Evolutionary conservation across 2,797 vertebrate genomes (phyloP).

Genomic region (Lagorchestes hirsutus): DNA sequence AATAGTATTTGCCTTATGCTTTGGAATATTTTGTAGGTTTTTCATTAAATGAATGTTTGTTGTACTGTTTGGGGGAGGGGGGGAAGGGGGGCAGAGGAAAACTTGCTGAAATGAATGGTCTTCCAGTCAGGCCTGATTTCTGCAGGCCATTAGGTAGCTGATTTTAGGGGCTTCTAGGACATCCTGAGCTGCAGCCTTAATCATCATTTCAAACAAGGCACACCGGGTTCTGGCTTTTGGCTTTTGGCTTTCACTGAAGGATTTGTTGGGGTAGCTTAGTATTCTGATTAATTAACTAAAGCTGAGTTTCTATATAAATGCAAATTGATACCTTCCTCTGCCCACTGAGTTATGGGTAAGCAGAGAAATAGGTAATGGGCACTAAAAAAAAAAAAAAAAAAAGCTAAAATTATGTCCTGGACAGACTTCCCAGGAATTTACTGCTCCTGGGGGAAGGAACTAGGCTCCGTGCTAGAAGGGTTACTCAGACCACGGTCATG

Average conservation of each 20-base stretch:
- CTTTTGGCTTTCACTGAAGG: slow-evolving; percentile 35
- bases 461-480: neutral
- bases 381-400: neutral
- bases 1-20: neutral
- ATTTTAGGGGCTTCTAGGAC: neutral
- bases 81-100: neutral
- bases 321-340: slow-evolving; percentile 23
- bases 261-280: slow-evolving; percentile 55
- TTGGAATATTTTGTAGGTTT: neutral
- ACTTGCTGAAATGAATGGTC: neutral
- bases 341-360: neutral
- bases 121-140: neutral
- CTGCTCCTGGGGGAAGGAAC: neutral
- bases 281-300: slow-evolving; percentile 65
- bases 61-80: neutral
- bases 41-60: neutral
- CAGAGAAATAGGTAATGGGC: neutral
- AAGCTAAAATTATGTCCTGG: neutral
- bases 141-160: neutral
- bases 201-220: slow-evolving; percentile 31
- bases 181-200: neutral
- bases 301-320: slow-evolving; percentile 63
- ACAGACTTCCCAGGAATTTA: slow-evolving; percentile 1
- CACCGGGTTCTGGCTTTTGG: slow-evolving; percentile 34
- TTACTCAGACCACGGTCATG: neutral